These are phyloP conservation scores for Dastarcus helophoroides DNA, from an alignment of 2,888 invertebrate species.

Conservation along the genomic window DNA sequence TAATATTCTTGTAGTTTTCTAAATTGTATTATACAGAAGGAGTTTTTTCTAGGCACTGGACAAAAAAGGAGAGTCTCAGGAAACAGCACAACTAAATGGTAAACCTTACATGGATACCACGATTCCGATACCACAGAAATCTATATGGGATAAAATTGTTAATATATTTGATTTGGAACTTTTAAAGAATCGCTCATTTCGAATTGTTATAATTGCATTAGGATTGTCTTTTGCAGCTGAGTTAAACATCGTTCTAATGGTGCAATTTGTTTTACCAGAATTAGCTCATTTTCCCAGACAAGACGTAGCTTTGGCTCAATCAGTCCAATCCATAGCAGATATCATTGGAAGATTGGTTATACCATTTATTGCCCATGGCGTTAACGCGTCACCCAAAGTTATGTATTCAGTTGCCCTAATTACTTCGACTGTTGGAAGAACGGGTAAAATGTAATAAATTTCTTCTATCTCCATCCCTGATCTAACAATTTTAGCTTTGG, in stretches of 20 bases:
- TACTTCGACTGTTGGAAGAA: slow-evolving; percentile 32
- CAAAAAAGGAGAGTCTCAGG: no score
- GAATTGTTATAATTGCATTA: slow-evolving; percentile 30
- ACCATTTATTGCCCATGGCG: slow-evolving; percentile 30
- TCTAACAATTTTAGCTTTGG: slow-evolving; percentile 23
- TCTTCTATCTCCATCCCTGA: no score
- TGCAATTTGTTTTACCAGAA: slow-evolving; percentile 36
- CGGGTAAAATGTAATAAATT: slow-evolving; percentile 24
- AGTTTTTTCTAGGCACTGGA: no score
- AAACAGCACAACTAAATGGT: slow-evolving; percentile 7
- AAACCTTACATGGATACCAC: slow-evolving; percentile 28
- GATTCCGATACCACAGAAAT: slow-evolving; percentile 15
- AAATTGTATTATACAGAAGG: no score
- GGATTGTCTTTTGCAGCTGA: slow-evolving; percentile 40
- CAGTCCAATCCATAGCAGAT: slow-evolving; percentile 33
- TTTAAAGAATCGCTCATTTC: slow-evolving; percentile 27
- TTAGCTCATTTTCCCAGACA: slow-evolving; percentile 28
- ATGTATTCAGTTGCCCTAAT: slow-evolving; percentile 33
- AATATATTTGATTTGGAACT: slow-evolving; percentile 30
- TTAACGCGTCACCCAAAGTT: slow-evolving; percentile 27
- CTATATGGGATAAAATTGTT: slow-evolving; percentile 20
- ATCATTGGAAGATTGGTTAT: slow-evolving; percentile 33
- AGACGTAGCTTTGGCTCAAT: slow-evolving; percentile 32
- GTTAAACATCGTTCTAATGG: slow-evolving; percentile 38
- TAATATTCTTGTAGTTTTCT: no score